A percentile compares a stretch with the other conserved stretches of the same genome.
These are phyloP conservation scores for Solen grandis DNA, from an alignment of 1,140 invertebrate species.

Conservation along the genomic window DNA sequence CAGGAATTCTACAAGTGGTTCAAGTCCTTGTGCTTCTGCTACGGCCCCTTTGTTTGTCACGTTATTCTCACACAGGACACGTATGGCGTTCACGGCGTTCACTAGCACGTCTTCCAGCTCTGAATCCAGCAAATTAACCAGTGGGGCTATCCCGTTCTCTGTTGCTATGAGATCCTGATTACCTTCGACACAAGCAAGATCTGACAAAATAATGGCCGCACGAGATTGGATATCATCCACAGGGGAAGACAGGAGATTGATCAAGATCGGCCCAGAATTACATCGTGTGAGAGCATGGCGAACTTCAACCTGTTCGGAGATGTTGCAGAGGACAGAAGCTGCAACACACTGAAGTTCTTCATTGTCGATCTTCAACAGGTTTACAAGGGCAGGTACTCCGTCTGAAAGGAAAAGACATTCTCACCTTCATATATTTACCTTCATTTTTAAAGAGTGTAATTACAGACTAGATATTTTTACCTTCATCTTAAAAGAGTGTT, in stretches of 20 bases:
- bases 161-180: conserved; percentile 75
- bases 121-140: conserved; percentile 77
- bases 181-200: conserved; percentile 75
- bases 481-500: too few relatives aligned
- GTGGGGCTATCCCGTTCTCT: conserved; percentile 73
- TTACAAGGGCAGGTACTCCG: conserved; percentile 74
- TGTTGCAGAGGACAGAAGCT: conserved; percentile 80
- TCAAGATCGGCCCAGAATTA: conserved; percentile 72
- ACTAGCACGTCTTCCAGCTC: conserved; percentile 80
- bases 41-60: conserved; percentile 75
- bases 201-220: conserved; percentile 78
- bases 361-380: conserved; percentile 72
- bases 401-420: conserved; percentile 64
- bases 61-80: conserved; percentile 77
- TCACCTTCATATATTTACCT: too few relatives aligned
- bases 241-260: conserved; percentile 74
- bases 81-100: conserved; percentile 79
- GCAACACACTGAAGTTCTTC: conserved; percentile 76
- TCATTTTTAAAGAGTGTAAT: too few relatives aligned
- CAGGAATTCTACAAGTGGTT: conserved; percentile 78
- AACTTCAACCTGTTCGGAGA: conserved; percentile 75
- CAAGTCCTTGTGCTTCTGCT: conserved; percentile 71
- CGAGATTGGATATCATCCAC: conserved; percentile 80
- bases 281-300: conserved; percentile 69
- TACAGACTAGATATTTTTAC: too few relatives aligned